Evolutionary conservation across 2,797 vertebrate genomes (phyloP).

Genomic region (Ctenosaura bakeri): DNA sequence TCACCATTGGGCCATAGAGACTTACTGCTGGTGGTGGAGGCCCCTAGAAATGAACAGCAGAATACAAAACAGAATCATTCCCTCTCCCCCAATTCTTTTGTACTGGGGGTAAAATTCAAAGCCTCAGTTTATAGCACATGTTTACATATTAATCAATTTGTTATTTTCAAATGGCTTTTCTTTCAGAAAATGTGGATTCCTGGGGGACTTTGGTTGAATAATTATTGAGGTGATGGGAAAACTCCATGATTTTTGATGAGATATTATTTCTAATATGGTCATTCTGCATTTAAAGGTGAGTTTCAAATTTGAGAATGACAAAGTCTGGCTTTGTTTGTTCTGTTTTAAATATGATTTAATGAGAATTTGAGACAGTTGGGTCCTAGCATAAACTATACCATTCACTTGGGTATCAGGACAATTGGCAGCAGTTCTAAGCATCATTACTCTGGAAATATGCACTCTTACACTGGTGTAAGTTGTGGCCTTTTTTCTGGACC

Average conservation of each 20-base stretch:
- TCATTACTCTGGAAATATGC: neutral
- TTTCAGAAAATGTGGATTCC: neutral
- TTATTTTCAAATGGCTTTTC: neutral
- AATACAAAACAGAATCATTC: neutral
- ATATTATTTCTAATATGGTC: neutral
- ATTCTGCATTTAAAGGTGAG: neutral
- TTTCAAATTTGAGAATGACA: neutral
- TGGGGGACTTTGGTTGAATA: neutral
- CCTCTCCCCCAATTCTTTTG: conserved; percentile 37
- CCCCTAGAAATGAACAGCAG: conserved; percentile 20
- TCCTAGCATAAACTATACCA: neutral
- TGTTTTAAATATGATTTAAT: neutral
- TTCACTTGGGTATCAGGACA: neutral
- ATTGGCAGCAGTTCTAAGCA: neutral
- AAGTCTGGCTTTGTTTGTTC: no score
- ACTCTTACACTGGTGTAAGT: neutral
- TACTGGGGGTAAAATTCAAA: neutral
- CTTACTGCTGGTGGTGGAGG: neutral
- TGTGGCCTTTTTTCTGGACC: no score
- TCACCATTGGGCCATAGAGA: neutral
- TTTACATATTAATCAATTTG: neutral
- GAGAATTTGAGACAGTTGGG: neutral
- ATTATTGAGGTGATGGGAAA: neutral
- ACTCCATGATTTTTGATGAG: neutral
- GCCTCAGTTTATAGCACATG: neutral